Percentiles rank a stretch among this genome's conserved stretches.
phyloP scores from a whole-genome alignment of 1,140 invertebrate genomes.

The Papilio polytes region DNA sequence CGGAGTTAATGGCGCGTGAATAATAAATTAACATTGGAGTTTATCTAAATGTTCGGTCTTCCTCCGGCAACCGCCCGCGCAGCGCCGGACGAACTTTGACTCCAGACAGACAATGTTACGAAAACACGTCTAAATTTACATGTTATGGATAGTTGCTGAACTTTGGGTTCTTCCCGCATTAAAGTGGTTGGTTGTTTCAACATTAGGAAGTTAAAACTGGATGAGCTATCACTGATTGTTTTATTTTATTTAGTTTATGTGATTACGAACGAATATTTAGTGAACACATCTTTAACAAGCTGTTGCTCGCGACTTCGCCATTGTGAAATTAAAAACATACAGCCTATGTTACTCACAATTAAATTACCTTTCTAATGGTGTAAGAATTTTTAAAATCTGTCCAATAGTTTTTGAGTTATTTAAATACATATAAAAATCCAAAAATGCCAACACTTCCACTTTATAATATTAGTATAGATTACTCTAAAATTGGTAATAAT shows the following conservation, averaged over 20 bases:
- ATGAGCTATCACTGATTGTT: background rate
- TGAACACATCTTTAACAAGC: no score
- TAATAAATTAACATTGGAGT: constrained; percentile 67
- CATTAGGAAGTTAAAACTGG: background rate
- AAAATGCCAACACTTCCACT: no score
- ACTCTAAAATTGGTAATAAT: background rate
- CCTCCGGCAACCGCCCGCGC: constrained; percentile 39
- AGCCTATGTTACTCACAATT: no score
- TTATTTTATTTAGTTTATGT: background rate
- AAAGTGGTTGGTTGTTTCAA: background rate
- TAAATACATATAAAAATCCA: no score
- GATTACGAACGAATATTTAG: no score
- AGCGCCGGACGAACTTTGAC: constrained; percentile 20
- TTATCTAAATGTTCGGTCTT: constrained; percentile 66
- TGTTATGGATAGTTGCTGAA: constrained; percentile 18
- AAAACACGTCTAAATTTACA: constrained; percentile 37
- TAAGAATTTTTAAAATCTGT: no score
- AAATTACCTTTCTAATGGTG: no score
- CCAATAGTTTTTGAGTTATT: no score
- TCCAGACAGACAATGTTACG: constrained; percentile 26
- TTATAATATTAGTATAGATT: no score
- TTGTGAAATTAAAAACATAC: no score
- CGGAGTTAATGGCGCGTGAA: constrained; percentile 64
- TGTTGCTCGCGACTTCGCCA: no score
- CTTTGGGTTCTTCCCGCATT: background rate